Conservation (phyloP, 2,888 invertebrate genomes). For the Lepas anatifera region DNA sequence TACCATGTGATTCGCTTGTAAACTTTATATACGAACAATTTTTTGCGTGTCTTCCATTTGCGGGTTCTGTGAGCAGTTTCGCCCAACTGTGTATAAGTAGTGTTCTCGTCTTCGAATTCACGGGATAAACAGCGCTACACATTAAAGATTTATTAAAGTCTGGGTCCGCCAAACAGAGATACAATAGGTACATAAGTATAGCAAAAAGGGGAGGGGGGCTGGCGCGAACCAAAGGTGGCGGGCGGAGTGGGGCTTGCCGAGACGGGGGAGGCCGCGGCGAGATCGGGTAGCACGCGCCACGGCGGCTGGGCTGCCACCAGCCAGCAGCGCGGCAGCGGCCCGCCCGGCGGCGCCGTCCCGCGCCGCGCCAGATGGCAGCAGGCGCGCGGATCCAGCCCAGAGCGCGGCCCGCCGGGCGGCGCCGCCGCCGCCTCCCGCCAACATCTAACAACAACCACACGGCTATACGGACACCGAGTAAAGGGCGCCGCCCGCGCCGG, state of each 20-base stretch:
- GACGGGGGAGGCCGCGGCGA: not conserved
- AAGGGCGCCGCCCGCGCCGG: not conserved
- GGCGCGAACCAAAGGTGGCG: not conserved
- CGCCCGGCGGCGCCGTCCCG: not conserved
- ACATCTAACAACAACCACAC: constrained; percentile 10
- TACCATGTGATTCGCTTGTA: too few species aligned
- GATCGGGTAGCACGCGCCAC: not conserved
- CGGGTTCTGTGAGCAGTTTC: too few species aligned
- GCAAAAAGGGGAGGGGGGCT: not conserved
- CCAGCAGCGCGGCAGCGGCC: not conserved
- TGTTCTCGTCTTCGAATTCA: too few species aligned
- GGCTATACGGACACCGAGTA: constrained; percentile 4
- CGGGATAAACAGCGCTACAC: not conserved
- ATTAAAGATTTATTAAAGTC: constrained; percentile 12
- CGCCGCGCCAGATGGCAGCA: not conserved
- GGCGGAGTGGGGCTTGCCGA: too few species aligned
- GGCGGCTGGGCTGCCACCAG: not conserved
- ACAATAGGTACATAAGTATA: too few species aligned
- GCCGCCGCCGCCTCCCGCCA: not conserved
- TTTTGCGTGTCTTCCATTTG: too few species aligned
- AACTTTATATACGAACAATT: too few species aligned
- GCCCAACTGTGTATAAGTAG: too few species aligned
- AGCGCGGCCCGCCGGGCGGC: not conserved
- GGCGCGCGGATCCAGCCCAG: too few species aligned
- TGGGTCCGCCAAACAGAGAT: constrained; percentile 9